Base-by-base conservation (phyloP, 2,888 invertebrate species). In the Teleogryllus oceanicus region DNA sequence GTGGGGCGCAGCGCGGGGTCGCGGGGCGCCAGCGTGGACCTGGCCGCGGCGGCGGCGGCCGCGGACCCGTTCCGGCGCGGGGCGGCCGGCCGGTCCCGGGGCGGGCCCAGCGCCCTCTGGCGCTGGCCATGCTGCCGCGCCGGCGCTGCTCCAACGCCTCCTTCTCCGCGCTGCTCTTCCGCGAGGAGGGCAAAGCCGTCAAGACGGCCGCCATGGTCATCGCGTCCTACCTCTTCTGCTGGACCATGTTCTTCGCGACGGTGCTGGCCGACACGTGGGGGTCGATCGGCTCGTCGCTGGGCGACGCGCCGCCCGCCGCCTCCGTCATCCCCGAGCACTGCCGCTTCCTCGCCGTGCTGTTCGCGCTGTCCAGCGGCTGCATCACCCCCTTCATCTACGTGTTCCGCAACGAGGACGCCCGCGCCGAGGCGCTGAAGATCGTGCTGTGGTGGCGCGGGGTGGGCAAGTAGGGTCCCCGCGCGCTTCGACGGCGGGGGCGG, bases 341-440 rank as follows among this genome's bases (percentile, higher is more conserved):
- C n/a, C 82, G 84, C 74, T 84, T 85, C 77, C 79, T 85, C 12
- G 84, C 85, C 5, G 83, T 86, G 16, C 83, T 86, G 50, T 84
- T 88, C 62, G 87, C 88, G 49, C 85, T 88, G 80, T 85, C 87
- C 49, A 87, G 88, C 82, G 88, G 88, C 80, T 87, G 88, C 18
- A 85, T 89, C 80, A 89, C 89, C 82, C 89, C 89, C 3, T 86
- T 89, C 81, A 88, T 89, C 74, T 89, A 89, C 84, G 89, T 89
- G 62, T 89, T 89, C 84, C 86, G 89, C 12, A 88, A 88, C 82
- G 86, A 87, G 80, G 85, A 86, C 37, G 87, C 87, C 2, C 85
- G 86, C 77, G 85, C 85, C 77, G 87, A 87, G 81, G 86, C 86
- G 49, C 78, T 84, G 62, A 85, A 85, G 80, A 83, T 85, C 24